These are phyloP conservation scores for Cryptoblepharus egeriae DNA, from an alignment of 2,797 vertebrate genomes.

Conservation along the genomic window DNA sequence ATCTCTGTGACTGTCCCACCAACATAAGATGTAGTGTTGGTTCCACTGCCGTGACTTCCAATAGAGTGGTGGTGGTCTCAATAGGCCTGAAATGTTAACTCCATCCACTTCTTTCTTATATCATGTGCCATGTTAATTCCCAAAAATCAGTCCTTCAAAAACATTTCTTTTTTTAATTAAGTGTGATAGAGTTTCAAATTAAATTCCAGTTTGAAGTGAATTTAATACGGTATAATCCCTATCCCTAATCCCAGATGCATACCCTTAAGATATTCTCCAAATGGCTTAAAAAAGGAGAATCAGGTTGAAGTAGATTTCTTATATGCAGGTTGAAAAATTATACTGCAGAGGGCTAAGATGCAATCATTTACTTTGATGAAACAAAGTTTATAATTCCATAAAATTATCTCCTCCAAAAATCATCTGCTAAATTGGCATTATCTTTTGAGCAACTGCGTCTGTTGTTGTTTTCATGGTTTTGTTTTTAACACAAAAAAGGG, in stretches of 20 bases:
- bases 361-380: background rate
- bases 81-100: background rate
- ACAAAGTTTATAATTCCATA: background rate
- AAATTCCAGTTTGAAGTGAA: conserved; percentile 10
- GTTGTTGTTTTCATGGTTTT: conserved; percentile 31
- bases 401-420: background rate
- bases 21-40: too few relatives aligned
- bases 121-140: background rate
- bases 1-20: too few relatives aligned
- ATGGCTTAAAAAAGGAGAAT: background rate
- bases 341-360: background rate
- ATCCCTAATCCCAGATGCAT: conserved; percentile 5
- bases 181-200: conserved; percentile 5
- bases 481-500: background rate
- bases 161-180: background rate
- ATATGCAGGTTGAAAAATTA: background rate
- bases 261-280: background rate
- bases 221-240: conserved; percentile 1
- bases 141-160: background rate
- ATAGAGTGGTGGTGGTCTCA: too few relatives aligned
- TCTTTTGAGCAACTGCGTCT: conserved; percentile 26
- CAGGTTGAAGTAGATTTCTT: background rate
- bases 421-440: conserved; percentile 4
- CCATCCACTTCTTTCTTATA: background rate
- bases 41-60: too few relatives aligned